Evolutionary conservation across 2,888 invertebrate genomes (phyloP), one percentile per base, ranked within the genome.

Genomic region (Caenorhabditis sinica): DNA sequence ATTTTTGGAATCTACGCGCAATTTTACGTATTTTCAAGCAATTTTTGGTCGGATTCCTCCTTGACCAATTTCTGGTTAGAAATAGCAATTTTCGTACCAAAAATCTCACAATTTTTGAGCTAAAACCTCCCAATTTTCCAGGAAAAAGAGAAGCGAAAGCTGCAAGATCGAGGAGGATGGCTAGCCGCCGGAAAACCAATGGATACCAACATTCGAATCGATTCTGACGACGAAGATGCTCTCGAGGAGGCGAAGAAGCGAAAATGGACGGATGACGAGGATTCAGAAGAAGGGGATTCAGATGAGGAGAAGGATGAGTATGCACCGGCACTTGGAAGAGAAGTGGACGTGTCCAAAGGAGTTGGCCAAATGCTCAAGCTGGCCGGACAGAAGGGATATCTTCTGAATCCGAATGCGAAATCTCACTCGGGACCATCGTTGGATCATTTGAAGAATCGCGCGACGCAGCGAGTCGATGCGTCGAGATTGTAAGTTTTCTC

Each of bases 331-430:
- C 86, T 92, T 23, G 92, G 92, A 56, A 86, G 86, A 13, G 92
- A 92, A 76, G 85, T 87, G 8, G 92, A 92, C 75, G 90, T 88
- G 17, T 89, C 90, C 82, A 95, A 95, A 77, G 89, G 89, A 66
- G 88, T 90, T 40, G 88, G 88, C 17, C 90, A 87, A 6, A 92
- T 92, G 92, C 80, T 92, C 30, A 89, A 90, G 60, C 69, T 92
- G 66, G 92, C 92, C 20, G 89, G 88, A 17, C 87, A 90, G 76
- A 90, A 90, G 77, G 90, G 89, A 58, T 90, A 90, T 71, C 82
- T 90, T 25, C 80, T 68, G 33, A 87, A 89, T 72, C 83, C 86
- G 15, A 88, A 87, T 25, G 83, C 71, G 63, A 89, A 82, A 79
- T 87, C 63, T 72, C 82, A 40, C 15, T 58, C 43, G 28, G 90